Base-by-base conservation (phyloP, 2,113 vertebrate genomes). In the Paradoxurus hermaphroditus region DNA sequence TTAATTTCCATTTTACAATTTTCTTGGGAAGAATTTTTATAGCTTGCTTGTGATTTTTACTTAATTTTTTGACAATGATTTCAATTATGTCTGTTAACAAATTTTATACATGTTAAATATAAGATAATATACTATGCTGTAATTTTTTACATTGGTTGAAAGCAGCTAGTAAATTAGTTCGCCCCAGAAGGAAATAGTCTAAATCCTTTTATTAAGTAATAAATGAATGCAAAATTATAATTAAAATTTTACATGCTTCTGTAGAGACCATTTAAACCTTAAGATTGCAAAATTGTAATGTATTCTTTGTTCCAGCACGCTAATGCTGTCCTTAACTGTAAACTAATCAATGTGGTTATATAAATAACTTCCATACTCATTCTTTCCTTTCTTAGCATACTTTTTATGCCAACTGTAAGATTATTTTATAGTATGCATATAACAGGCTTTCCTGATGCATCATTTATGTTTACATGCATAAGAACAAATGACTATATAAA, bases 151-250 rank as follows among this genome's bases (percentile, higher is more conserved):
- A 25, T 39, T 94, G 25, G 29, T 81, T 94, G 2, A 53, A 92
- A 90, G 46, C 23, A 91, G 21, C 23, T 89, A 49, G 39, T 75
- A 84, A 90, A 97, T 89, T 79, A 86, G 25, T 89, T 29, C 21
- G 97, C 15, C 14, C 19, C 90, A 79, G 36, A 90, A 90, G 12
- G 39, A 94, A 94, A 84, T 97, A 78, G 46, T 82, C 62, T 87
- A 96, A 97, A 93, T 83, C 1, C 6, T 94, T 94, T 95, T 78
- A 88, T 93, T 93, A 97, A 97, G 34, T 12, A 86, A 70, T 79
- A 95, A 86, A 89, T 91, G 27, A 25, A 84, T 87, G 29, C 3
- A 56, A 96, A 95, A 95, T 82, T 81, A 77, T 92, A 94, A 96
- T 96, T 97, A 91, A 88, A 95, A 51, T 78, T 96, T 27, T 75